A percentile compares a stretch with the other conserved stretches of the same genome.
phyloP scores from a whole-genome alignment of 2,888 invertebrate genomes.

The Cotesia congregata region DNA sequence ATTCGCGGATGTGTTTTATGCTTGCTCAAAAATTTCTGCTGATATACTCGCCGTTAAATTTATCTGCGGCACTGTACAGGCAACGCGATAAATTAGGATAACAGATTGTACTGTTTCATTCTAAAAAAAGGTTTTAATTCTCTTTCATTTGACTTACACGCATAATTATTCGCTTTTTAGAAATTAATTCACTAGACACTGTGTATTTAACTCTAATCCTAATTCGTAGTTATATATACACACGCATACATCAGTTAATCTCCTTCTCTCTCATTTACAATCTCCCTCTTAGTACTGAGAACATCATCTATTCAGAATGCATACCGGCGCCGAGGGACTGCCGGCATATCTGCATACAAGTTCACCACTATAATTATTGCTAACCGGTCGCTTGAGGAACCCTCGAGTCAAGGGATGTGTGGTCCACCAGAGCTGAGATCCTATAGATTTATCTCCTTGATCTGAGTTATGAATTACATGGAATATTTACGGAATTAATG shows the following conservation, averaged over 20 bases:
- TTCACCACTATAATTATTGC: constrained; percentile 48
- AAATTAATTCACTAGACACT: no score
- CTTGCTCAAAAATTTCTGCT: neutral
- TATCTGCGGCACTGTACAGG: neutral
- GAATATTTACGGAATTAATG: constrained; percentile 1
- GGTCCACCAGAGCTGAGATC: constrained; percentile 38
- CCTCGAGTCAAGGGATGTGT: constrained; percentile 39
- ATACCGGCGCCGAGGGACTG: constrained; percentile 41
- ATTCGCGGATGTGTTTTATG: neutral
- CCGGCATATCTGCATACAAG: constrained; percentile 48
- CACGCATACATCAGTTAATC: constrained; percentile 23
- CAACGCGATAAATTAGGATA: no score
- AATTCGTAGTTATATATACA: no score
- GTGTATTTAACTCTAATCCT: no score
- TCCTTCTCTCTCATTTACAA: constrained; percentile 30
- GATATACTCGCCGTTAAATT: neutral
- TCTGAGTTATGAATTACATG: neutral
- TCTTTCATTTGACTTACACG: no score
- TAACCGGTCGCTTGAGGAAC: constrained; percentile 47
- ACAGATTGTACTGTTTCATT: no score
- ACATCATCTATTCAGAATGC: constrained; percentile 43
- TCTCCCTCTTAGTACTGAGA: constrained; percentile 29
- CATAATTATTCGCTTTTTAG: no score
- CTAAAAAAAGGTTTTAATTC: no score
- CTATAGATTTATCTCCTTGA: constrained; percentile 27